Base-by-base conservation (phyloP, 2,113 vertebrate genomes). In the Gallinago paraguaiae region DNA sequence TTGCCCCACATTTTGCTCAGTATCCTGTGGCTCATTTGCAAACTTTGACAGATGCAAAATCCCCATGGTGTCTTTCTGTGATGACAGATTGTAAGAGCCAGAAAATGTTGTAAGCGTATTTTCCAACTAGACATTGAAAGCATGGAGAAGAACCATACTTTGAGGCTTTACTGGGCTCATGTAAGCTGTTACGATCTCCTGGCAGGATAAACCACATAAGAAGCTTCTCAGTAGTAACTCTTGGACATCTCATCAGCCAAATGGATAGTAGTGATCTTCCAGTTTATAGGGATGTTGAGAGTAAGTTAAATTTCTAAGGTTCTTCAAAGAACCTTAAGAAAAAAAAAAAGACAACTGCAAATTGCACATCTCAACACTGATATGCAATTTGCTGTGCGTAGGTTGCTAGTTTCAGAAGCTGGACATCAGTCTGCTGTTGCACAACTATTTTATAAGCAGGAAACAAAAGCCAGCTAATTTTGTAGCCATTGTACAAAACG, bases 1-100 rank as follows among this genome's bases (percentile, higher is more conserved):
- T 90, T 92, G 83, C 53, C 45, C 56, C 51, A 59, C 30, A 3
- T 84, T 82, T 93, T 93, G 24, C 69, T 92, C 39, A 46, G 17
- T 82, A 88, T 75, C 83, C n/a, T 88, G 46, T 88, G 89, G 63
- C 46, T 96, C 87, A 92, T 94, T 86, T 94, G 70, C 61, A 93
- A 37, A 87, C 86, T 94, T 89, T 51, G 50, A 61, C 92, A 93
- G 80, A 86, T 95, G 82, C 59, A 61, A 24, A 92, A 78, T 79
- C 65, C 79, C 25, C 6, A 19, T 92, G 90, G 50, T 94, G 45
- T 76, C 56, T 93, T 94, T 90, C 76, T 88, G 50, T 65, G 86
- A 94, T 95, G 86, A 76, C 61, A 91, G 69, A 9, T 33, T 92
- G 37, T 23, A 69, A 95, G 50, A 96, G 88, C 70, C 83, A 96